phyloP scores from a whole-genome alignment of 2,888 invertebrate genomes.

The Girardia tigrina region DNA sequence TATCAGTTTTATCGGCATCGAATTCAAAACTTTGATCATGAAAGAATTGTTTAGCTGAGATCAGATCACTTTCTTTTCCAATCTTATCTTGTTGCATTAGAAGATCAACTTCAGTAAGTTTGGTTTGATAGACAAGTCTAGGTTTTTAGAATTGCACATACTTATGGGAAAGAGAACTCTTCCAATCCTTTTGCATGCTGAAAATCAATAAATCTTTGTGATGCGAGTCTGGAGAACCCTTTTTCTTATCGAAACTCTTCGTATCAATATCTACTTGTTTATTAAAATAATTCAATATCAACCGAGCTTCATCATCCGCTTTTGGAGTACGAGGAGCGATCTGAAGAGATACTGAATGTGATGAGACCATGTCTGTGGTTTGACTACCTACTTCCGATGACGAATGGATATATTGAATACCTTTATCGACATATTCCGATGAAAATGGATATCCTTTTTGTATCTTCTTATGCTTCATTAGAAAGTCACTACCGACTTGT shows the following conservation, averaged over 20 bases:
- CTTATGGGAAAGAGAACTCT: not conserved
- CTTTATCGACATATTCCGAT: not conserved
- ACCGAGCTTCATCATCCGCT: not conserved
- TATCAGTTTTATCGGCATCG: not conserved
- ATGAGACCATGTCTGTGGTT: not conserved
- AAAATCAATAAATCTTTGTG: not conserved
- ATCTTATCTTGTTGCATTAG: too few relatives aligned
- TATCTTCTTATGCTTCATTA: not conserved
- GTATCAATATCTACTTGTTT: not conserved
- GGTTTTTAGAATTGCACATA: not conserved
- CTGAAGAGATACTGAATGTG: not conserved
- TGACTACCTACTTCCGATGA: not conserved
- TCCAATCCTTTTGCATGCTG: not conserved
- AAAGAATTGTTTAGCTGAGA: not conserved
- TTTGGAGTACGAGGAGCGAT: not conserved
- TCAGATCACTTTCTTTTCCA: too few relatives aligned
- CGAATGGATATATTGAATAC: not conserved
- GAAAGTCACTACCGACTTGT: not conserved
- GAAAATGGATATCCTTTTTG: not conserved
- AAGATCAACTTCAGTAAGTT: not conserved
- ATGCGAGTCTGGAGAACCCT: not conserved
- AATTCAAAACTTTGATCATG: not conserved
- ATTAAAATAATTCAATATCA: not conserved
- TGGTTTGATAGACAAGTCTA: not conserved
- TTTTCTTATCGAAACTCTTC: too few relatives aligned